Base-by-base conservation (phyloP, 1,140 invertebrate genomes). In the Gonatopus flavifemur region DNA sequence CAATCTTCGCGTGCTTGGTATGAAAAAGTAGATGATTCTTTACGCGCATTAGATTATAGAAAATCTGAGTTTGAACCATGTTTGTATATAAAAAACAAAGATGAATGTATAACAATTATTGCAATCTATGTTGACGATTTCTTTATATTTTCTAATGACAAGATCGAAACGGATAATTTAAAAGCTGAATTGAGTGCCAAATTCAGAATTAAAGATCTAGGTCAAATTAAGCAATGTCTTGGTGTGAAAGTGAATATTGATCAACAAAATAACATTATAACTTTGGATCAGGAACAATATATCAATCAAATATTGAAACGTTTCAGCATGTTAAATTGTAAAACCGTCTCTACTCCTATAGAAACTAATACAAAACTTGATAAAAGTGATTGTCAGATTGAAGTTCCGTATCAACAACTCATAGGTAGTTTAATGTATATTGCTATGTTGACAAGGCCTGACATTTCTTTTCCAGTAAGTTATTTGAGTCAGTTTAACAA, bases 391-490 rank as follows among this genome's bases (percentile, higher is more conserved):
- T 10, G 10, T 37, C 19, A 16, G 24, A 41, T 20, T 30, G 13
- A 52, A 51, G 16, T 30, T 20, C 22, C 43, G 40, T 40, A 59
- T 53, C 49, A 53, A 40, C 33, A 44, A 36, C 22, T 52, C 20
- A 44, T 59, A 16, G 56, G 60, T 3, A 61, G 2, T 3, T 36
- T 61, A 6, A 59, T 76, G 52, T 74, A 74, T 45, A 25, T 73
- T 8, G 46, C 66, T 4, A 31, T 64, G 1, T 41, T 44, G 12
- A 68, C 70, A 2, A 12, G 71, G 25, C 70, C 62, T 22, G 71
- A 78, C 44, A 64, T 76, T 33, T 42, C 61, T 9, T 70, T 57
- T 49, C 55, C 62, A 30, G 65, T 55, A 21, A 55, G 25, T 37
- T 42, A 31, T 19, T 20, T 57, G 9, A 62, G 54, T 30, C 46